Base-by-base conservation (phyloP, 1,140 invertebrate genomes). In the Dreissena polymorpha region DNA sequence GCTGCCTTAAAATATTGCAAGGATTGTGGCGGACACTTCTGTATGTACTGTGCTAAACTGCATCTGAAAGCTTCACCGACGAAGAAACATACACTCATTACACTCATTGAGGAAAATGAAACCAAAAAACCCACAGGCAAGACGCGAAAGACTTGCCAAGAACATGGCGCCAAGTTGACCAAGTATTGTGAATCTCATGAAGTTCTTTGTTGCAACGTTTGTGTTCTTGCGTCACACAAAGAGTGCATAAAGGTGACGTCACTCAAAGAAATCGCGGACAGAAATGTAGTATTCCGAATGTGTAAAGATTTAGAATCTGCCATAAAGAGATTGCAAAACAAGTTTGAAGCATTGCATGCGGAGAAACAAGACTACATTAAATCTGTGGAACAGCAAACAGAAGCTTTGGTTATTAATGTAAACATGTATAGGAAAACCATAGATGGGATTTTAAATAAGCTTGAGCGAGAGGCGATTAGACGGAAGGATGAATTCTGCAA, bases 11-110 rank as follows among this genome's bases (percentile, higher is more conserved):
- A 78, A 55, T 78, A 78, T 27, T 78, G 75, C 51, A 63, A 64
- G 50, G 75, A 78, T 39, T 78, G 75, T 49, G 50, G 65, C 29
- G 75, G 75, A 29, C 75, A 78, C 25, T 78, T 78, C 49, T 78
- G 75, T 53, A 49, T 39, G 5, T 78, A 39, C 27, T 78, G 75
- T 69, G 63, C 75, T 27, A 78, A 78, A 53, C 27, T 65, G 0
- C 75, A 78, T 21, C 49, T 25, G 7, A 68, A 67, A 49, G 50
- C 60, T 16, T 3, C 57, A 10, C 3, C 49, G 25, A 78, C 75
- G 12, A 67, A 55, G 29, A 8, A 60, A 21, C 75, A 78, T 53
- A 29, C 13, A 21, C 39, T 68, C 13, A 67, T 68, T 0, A n/a
- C 12, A 21, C 13, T 78, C 27, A 29, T 10, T 1, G 49, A 64